Conservation (phyloP, 2,797 vertebrate species). For the Lindbergichthys nudifrons region DNA sequence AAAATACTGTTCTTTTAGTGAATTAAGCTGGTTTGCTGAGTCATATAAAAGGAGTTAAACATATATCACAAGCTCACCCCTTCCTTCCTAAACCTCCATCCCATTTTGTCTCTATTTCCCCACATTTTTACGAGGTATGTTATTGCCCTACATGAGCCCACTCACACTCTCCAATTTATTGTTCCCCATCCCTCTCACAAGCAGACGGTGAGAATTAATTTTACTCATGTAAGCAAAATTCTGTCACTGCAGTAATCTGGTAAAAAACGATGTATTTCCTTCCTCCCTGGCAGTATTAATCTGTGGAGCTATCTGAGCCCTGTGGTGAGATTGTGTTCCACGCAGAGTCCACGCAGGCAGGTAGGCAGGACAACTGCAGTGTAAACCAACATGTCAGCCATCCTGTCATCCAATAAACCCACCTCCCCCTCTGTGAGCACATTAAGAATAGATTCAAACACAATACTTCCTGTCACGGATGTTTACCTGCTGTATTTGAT, state of each 20-base stretch:
- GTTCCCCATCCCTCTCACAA: constrained; percentile 46
- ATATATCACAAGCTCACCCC: constrained; percentile 39
- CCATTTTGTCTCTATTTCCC: constrained; percentile 33
- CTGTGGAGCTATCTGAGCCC: constrained; percentile 53
- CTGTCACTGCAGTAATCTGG: constrained; percentile 48
- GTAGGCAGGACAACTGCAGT: constrained; percentile 44
- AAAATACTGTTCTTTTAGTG: constrained; percentile 38
- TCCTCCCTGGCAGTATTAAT: constrained; percentile 59
- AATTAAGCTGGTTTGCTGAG: constrained; percentile 39
- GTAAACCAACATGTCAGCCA: constrained; percentile 51
- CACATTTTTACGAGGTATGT: constrained; percentile 53
- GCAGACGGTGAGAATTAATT: constrained; percentile 53
- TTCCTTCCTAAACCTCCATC: constrained; percentile 12
- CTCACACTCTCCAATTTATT: constrained; percentile 33
- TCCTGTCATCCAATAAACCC: constrained; percentile 35
- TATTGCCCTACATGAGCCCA: constrained; percentile 22
- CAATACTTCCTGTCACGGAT: constrained; percentile 18
- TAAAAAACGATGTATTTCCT: constrained; percentile 50
- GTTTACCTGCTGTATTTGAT: constrained; percentile 26
- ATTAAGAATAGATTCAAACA: constrained; percentile 36
- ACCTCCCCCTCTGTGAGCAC: constrained; percentile 13
- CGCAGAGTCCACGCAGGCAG: constrained; percentile 51
- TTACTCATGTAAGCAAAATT: constrained; percentile 68
- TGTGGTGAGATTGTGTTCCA: constrained; percentile 51
- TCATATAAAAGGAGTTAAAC: constrained; percentile 50